Percentiles rank a stretch among this genome's conserved stretches.
phyloP scores from a whole-genome alignment of 1,140 invertebrate species.

The Drosophila rhopaloa region DNA sequence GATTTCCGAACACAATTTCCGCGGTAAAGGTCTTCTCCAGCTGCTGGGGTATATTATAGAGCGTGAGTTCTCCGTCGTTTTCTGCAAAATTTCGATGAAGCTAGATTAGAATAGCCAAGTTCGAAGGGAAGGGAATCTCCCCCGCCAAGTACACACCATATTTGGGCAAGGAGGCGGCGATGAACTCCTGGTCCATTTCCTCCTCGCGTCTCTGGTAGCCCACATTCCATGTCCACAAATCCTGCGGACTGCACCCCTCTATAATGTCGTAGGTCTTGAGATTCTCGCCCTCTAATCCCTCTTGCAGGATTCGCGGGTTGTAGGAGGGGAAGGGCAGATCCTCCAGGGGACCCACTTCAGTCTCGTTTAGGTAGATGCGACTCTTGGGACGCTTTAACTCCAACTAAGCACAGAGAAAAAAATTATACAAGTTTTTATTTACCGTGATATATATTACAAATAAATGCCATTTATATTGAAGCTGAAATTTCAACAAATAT shows the following conservation, averaged over 20 bases:
- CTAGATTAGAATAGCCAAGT: conserved; percentile 8
- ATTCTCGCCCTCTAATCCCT: conserved; percentile 67
- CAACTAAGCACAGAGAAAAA: conserved; percentile 39
- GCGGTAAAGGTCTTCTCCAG: conserved; percentile 72
- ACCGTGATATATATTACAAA: background rate
- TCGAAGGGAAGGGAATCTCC: background rate
- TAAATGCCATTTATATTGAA: background rate
- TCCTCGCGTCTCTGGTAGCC: conserved; percentile 64
- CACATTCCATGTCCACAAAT: conserved; percentile 80
- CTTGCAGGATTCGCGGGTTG: conserved; percentile 74
- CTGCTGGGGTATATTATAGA: conserved; percentile 74
- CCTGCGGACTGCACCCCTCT: conserved; percentile 60
- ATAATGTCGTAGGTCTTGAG: conserved; percentile 70
- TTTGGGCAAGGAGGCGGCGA: conserved; percentile 58
- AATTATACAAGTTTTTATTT: background rate
- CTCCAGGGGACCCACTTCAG: conserved; percentile 65
- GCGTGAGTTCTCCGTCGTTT: conserved; percentile 59
- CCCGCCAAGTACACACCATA: conserved; percentile 55
- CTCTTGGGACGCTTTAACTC: conserved; percentile 79
- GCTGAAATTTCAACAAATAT: no score
- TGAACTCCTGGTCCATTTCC: conserved; percentile 64
- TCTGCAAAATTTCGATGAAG: conserved; percentile 39
- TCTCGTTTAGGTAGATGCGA: conserved; percentile 76
- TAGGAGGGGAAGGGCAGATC: conserved; percentile 68
- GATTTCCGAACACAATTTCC: conserved; percentile 73